Percentiles rank a stretch among this genome's conserved stretches.
Evolutionary conservation across 2,888 invertebrate genomes (phyloP).

Genomic region (Nebria brevicollis): DNA sequence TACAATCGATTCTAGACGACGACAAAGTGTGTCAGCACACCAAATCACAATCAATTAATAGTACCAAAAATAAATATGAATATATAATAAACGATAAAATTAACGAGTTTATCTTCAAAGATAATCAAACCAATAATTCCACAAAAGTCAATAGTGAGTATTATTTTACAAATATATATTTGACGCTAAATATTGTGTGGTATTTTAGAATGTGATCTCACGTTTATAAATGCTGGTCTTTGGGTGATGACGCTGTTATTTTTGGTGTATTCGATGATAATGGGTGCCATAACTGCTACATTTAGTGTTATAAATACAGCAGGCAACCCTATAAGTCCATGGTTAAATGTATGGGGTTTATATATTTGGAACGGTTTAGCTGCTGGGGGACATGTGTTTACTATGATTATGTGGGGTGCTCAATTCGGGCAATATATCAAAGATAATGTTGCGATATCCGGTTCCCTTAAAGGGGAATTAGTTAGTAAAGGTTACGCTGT

Average conservation of each 20-base stretch:
- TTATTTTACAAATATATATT: no score
- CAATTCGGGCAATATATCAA: constrained; percentile 57
- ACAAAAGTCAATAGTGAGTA: background rate
- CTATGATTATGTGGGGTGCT: constrained; percentile 61
- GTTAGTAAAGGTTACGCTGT: constrained; percentile 56
- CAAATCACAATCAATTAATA: background rate
- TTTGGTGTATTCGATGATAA: constrained; percentile 64
- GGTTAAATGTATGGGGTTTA: constrained; percentile 69
- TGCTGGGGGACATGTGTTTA: constrained; percentile 54
- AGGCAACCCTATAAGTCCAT: constrained; percentile 69
- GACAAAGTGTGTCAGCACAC: background rate
- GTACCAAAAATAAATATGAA: background rate
- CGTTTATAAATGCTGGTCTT: constrained; percentile 62
- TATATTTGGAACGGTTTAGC: constrained; percentile 71
- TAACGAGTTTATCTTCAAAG: background rate
- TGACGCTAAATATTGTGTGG: no score
- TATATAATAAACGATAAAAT: background rate
- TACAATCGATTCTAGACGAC: background rate
- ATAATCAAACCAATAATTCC: background rate
- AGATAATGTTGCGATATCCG: constrained; percentile 60
- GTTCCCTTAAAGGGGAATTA: constrained; percentile 57
- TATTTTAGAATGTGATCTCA: constrained; percentile 49
- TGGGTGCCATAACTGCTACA: constrained; percentile 63
- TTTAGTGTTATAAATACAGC: constrained; percentile 70
- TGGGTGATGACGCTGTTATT: constrained; percentile 69